Evolutionary conservation across 2,797 vertebrate species (phyloP).

Genomic region (Steatocranus sp.): DNA sequence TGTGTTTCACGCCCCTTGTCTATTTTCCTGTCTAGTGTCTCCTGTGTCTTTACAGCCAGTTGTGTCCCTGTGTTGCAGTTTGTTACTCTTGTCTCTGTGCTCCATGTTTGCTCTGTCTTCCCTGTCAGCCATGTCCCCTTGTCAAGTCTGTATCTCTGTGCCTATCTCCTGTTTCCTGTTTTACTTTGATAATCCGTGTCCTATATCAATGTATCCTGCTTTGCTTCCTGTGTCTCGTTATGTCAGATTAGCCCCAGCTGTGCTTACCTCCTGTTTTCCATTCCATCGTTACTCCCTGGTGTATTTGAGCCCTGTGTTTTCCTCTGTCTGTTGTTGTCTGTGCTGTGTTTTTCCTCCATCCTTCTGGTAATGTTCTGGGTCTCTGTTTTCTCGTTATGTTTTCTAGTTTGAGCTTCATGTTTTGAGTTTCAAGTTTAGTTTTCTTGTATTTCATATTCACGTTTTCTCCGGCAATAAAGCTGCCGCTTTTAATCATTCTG

Average conservation of each 20-base stretch:
- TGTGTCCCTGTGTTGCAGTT: not conserved
- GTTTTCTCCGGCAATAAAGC: too few relatives aligned
- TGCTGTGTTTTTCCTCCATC: rapidly evolving
- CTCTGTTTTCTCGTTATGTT: not conserved
- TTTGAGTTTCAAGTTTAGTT: not conserved
- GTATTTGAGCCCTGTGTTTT: not conserved
- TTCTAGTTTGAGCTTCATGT: not conserved
- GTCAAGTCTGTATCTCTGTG: not conserved
- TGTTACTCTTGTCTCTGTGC: not conserved
- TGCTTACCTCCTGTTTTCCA: not conserved
- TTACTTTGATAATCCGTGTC: not conserved
- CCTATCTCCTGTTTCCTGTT: not conserved
- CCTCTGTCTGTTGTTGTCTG: not conserved
- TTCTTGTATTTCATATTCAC: too few relatives aligned
- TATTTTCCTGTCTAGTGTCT: not conserved
- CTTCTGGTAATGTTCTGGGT: not conserved
- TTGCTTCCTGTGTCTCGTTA: not conserved
- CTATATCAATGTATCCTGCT: not conserved
- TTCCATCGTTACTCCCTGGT: not conserved
- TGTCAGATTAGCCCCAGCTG: not conserved
- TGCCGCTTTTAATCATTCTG: too few relatives aligned
- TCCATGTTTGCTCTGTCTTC: not conserved
- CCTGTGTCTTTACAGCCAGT: not conserved
- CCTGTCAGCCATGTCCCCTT: not conserved
- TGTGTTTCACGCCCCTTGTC: not conserved